Evolutionary conservation across 2,888 invertebrate species (phyloP), one percentile per base, ranked within the genome.

Genomic region (Synergus japonicus): DNA sequence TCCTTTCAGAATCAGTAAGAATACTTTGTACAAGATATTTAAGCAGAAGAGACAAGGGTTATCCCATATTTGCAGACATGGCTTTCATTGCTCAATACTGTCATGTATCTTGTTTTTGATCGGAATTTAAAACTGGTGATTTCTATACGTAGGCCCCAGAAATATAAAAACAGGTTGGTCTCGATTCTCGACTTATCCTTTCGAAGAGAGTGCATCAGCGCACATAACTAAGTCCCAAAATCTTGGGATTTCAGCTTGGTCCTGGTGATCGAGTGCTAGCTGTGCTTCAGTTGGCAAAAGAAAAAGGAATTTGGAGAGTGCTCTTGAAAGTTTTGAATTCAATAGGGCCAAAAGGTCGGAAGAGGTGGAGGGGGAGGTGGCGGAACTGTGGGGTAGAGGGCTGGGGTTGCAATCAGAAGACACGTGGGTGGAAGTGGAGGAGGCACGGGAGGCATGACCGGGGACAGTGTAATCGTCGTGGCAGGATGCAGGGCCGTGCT

Each of bases 271-370:
- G 22, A 29, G 12, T 78, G 29, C 64, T 69, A 60, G 43, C 18
- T 63, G 37, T 83, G 83, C 76, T 78, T 64, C 41, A 67, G 9
- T 41, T 65, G 65, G 1, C 8, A 15, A 65, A 41, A 65, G 29
- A 69, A 22, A 22, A 29, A 29, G 37, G 29, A 44, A 13, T 18
- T 66, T n/a, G 18, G 18, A 22, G 18, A 44, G 44, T 69, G 18
- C 8, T 49, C 49, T 49, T 60, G 43, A 67, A 77, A 18, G 8
- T 49, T 29, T 49, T 60, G 43, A 67, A 73, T 66, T 89, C 87
- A 91, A 81, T 92, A 92, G 86, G 92, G 92, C 90, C 92, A 92
- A 83, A 91, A 92, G 18, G 92, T 89, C 49, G 92, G 90, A 82
- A 92, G 86, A 78, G 91, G 91, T 60, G 92, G 92, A 60, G 91